These are phyloP conservation scores for Trachythela sp. DNA, from an alignment of 64 coral and sea anemone genomes.

Conservation along the genomic window DNA sequence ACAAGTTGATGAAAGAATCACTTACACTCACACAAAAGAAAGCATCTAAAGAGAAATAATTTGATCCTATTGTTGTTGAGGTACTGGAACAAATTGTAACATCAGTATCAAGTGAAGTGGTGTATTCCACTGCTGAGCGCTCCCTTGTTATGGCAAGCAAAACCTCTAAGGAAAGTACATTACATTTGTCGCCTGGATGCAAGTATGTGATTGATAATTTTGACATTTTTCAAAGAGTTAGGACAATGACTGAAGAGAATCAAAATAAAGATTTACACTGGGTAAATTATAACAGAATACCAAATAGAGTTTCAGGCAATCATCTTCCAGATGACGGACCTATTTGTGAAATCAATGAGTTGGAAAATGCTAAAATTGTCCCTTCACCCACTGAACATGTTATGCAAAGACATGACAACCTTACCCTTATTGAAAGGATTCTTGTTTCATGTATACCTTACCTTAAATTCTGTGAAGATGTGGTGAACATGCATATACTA, in stretches of 20 bases:
- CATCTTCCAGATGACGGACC: slow-evolving; percentile 18
- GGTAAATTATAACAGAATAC: neutral
- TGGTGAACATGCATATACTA: slow-evolving; percentile 33
- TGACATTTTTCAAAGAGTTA: neutral
- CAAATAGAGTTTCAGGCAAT: neutral
- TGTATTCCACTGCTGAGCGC: no score
- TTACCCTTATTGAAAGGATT: slow-evolving; percentile 45
- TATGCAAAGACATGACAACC: slow-evolving; percentile 21
- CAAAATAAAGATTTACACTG: slow-evolving; percentile 13
- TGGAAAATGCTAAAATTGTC: slow-evolving; percentile 44
- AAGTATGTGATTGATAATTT: neutral
- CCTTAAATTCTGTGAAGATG: slow-evolving; percentile 26
- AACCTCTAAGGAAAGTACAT: no score
- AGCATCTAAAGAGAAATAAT: no score
- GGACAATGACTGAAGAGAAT: neutral
- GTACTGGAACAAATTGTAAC: no score
- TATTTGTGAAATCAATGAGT: neutral
- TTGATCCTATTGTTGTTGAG: no score
- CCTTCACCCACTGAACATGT: slow-evolving; percentile 28
- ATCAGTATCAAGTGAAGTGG: no score
- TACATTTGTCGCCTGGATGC: neutral
- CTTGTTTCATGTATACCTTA: slow-evolving; percentile 24
- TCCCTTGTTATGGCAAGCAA: no score
- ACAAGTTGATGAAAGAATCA: no score
- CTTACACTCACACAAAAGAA: no score